Conservation (phyloP, 2,797 vertebrate species). For the Brachyalestes nurse region DNA sequence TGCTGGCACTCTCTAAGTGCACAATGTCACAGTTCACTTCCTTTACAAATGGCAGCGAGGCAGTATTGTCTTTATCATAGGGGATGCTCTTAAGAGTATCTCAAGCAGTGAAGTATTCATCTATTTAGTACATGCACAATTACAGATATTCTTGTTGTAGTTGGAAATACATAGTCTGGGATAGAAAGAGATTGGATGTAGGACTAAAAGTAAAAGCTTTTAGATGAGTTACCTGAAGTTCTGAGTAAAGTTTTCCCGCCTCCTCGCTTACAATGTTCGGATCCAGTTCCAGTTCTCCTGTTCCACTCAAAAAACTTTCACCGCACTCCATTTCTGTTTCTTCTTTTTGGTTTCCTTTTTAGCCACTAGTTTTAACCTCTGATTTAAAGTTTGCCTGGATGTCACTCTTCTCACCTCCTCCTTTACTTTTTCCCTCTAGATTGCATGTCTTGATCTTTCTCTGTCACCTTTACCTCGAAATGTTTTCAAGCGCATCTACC, state of each 20-base stretch:
- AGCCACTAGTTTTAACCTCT: neutral
- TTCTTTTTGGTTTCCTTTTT: neutral
- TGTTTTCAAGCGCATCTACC: neutral
- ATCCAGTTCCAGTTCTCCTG: conserved; percentile 78
- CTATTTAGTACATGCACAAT: neutral
- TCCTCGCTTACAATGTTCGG: conserved; percentile 84
- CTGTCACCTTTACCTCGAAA: neutral
- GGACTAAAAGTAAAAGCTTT: neutral
- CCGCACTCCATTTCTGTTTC: conserved; percentile 73
- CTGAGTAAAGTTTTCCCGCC: conserved; percentile 81
- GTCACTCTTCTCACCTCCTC: neutral
- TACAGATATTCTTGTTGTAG: neutral
- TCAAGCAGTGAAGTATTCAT: conserved; percentile 1
- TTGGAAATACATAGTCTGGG: neutral
- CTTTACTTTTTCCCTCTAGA: neutral
- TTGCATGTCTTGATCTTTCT: neutral
- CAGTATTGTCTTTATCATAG: conserved; percentile 3
- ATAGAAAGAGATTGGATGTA: neutral
- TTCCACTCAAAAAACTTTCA: conserved; percentile 73
- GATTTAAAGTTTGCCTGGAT: neutral
- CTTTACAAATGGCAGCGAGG: conserved; percentile 28
- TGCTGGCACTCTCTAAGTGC: conserved; percentile 18
- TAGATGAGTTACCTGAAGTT: conserved; percentile 76
- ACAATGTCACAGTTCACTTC: conserved; percentile 39
- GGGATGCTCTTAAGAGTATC: neutral